Evolutionary conservation across 2,113 vertebrate species (phyloP), one percentile per base, ranked within the genome.

Genomic region (Coturnix japonica): DNA sequence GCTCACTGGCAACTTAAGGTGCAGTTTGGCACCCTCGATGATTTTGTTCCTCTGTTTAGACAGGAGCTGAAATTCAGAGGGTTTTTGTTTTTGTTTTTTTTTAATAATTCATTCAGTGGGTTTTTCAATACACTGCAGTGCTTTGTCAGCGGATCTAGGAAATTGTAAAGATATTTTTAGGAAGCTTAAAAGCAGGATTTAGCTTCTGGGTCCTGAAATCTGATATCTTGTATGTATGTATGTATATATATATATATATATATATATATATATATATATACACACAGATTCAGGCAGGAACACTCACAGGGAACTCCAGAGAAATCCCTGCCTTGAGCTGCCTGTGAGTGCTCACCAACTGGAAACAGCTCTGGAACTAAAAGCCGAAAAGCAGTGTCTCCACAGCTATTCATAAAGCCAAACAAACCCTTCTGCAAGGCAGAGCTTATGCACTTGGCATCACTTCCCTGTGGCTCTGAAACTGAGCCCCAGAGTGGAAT

Each of bases 101-200:
- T 46, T 26, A n/a, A 60, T 11, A 0, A 69, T 81, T 90, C 79
- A 3, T 35, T 89, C 11, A 30, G 23, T 25, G 54, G 33, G 17
- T 49, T 63, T 17, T 90, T 75, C 43, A 85, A 49, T 46, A 49
- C 26, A 31, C 30, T 23, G 26, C 23, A 61, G 25, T 43, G 18
- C 35, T 86, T 43, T 46, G 16, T 56, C 69, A 56, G 59, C 57
- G 37, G 21, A 76, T 44, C 28, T 59, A 57, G 21, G 23, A 65
- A 53, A 69, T 85, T 89, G 69, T 59, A 82, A 91, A 85, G 31
- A 18, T 77, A 77, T 35, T 31, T 90, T 91, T 93, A 49, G 51
- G 47, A 85, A 13, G 6, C 71, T 80, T 73, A 76, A 63, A 70
- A 51, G 51, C 23, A 84, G 13, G 63, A 57, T 89, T 89, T 73